These are phyloP conservation scores for Columbina picui DNA, from an alignment of 2,113 vertebrate species.

Conservation along the genomic window DNA sequence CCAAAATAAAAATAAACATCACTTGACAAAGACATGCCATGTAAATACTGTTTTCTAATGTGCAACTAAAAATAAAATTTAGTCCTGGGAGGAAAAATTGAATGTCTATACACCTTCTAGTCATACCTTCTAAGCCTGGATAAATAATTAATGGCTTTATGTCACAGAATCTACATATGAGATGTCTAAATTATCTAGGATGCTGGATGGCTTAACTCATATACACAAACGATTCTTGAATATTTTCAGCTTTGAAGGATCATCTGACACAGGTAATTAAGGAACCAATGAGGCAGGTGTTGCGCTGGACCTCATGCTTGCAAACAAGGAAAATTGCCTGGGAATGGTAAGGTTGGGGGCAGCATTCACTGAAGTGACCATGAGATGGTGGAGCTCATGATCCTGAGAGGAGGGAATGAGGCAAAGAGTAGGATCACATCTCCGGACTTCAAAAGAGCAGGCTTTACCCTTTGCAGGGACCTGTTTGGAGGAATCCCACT, in stretches of 20 bases:
- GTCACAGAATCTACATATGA: not conserved
- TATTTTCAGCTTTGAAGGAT: not conserved
- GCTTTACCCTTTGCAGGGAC: not conserved
- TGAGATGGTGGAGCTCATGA: not conserved
- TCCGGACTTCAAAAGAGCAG: not conserved
- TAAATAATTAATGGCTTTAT: not conserved
- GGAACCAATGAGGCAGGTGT: not conserved
- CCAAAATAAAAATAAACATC: not conserved
- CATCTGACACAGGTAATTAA: not conserved
- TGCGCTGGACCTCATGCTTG: not conserved
- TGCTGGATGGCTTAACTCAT: not conserved
- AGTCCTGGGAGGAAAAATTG: not conserved
- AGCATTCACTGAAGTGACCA: not conserved
- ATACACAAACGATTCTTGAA: not conserved
- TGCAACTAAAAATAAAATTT: not conserved
- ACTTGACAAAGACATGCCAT: not conserved
- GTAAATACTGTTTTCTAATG: not conserved
- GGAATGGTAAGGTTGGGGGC: not conserved
- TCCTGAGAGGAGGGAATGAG: not conserved
- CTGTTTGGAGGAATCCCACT: not conserved
- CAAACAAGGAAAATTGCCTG: not conserved
- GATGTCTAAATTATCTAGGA: not conserved
- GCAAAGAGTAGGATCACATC: not conserved
- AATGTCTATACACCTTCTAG: not conserved
- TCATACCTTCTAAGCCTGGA: not conserved